Conservation (phyloP, 2,888 invertebrate species). For the Microctonus brassicae region DNA sequence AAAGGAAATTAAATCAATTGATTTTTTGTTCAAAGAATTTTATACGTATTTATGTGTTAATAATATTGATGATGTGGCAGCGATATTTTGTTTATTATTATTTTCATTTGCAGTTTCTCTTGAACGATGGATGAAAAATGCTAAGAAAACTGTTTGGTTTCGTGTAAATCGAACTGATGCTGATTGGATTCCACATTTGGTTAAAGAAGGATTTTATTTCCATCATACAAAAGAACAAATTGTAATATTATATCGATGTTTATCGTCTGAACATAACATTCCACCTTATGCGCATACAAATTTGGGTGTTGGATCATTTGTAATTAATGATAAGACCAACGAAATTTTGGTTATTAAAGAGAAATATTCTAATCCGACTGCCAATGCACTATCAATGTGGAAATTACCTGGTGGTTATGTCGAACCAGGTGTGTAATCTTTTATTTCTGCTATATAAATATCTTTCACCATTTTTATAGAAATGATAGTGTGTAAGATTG, state of each 20-base stretch:
- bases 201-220: constrained; percentile 85
- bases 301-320: constrained; percentile 88
- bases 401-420: constrained; percentile 95
- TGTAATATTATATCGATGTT: constrained; percentile 87
- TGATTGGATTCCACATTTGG: constrained; percentile 82
- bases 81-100: background rate
- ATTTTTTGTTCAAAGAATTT: too few species aligned
- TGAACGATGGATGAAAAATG: constrained; percentile 75
- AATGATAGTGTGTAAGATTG: too few species aligned
- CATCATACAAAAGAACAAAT: constrained; percentile 87
- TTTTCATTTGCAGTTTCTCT: constrained; percentile 76
- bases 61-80: background rate
- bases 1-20: too few species aligned
- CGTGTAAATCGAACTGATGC: constrained; percentile 79
- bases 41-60: too few species aligned
- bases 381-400: constrained; percentile 71
- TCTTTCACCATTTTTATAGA: too few species aligned
- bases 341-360: constrained; percentile 88
- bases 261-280: constrained; percentile 77
- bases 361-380: constrained; percentile 68
- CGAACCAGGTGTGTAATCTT: constrained; percentile 77
- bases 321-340: constrained; percentile 79
- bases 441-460: background rate
- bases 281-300: constrained; percentile 86
- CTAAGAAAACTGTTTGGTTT: constrained; percentile 85